These are phyloP conservation scores for Morpho helenor DNA, from an alignment of 2,888 invertebrate species.

Conservation along the genomic window DNA sequence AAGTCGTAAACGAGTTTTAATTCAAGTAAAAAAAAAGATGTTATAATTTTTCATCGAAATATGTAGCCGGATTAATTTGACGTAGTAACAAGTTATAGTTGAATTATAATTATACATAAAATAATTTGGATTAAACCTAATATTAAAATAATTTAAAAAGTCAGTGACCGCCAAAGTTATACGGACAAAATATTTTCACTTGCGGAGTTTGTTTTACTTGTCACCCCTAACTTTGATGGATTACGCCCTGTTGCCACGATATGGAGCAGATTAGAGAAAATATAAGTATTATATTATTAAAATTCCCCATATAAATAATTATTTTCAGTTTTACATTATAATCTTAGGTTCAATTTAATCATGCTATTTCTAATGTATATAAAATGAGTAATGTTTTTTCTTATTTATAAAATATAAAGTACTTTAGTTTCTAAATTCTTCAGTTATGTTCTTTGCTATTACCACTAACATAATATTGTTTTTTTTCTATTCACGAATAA, in stretches of 20 bases:
- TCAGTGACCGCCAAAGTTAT: slow-evolving; percentile 24
- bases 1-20: too few species aligned
- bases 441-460: too few species aligned
- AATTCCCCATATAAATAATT: not conserved
- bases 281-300: slow-evolving; percentile 2
- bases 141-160: slow-evolving; percentile 13
- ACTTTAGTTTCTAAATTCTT: not conserved
- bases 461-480: too few species aligned
- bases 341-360: not conserved
- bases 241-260: slow-evolving; percentile 11
- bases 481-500: too few species aligned
- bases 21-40: too few species aligned
- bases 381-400: too few species aligned
- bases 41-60: too few species aligned
- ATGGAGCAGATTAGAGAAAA: slow-evolving; percentile 1
- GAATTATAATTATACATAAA: too few species aligned
- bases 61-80: too few species aligned
- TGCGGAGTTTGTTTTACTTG: slow-evolving; percentile 12
- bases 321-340: slow-evolving; percentile 1
- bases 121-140: too few species aligned
- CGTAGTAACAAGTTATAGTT: too few species aligned
- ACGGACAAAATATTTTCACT: slow-evolving; percentile 21
- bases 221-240: slow-evolving; percentile 26
- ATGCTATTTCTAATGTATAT: not conserved
- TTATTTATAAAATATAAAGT: too few species aligned